phyloP scores from a whole-genome alignment of 2,888 invertebrate genomes.

The Leptopilina syphax region DNA sequence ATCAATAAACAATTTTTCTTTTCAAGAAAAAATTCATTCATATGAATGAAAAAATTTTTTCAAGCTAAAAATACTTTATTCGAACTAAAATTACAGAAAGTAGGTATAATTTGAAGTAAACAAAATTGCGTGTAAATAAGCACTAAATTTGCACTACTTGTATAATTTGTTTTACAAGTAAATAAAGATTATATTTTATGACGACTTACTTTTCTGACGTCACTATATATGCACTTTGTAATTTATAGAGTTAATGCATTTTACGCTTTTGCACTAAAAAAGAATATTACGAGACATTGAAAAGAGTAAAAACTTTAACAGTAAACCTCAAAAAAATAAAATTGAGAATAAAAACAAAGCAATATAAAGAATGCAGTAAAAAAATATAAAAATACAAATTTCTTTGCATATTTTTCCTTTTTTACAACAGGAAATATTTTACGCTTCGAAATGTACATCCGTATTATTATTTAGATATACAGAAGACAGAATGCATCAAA shows the following conservation, averaged over 20 bases:
- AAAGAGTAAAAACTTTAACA: constrained; percentile 2
- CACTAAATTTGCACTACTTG: no score
- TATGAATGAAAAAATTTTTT: no score
- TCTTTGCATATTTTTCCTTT: constrained; percentile 13
- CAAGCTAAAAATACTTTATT: no score
- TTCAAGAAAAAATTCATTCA: no score
- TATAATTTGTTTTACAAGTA: background rate
- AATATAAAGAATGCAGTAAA: background rate
- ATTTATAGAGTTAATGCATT: background rate
- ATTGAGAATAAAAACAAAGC: constrained; percentile 6
- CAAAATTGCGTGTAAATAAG: no score
- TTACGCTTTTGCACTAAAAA: background rate
- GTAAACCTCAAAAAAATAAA: constrained; percentile 4
- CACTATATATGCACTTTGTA: background rate
- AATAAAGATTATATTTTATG: background rate
- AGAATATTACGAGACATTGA: background rate
- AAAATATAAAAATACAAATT: background rate
- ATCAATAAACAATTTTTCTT: background rate
- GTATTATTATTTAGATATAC: background rate
- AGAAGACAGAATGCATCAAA: constrained; percentile 19
- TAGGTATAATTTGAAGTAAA: no score
- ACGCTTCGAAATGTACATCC: background rate
- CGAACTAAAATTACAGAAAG: no score
- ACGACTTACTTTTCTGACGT: background rate
- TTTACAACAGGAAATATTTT: constrained; percentile 10